A percentile compares a stretch with the other conserved stretches of the same genome.
phyloP scores from a whole-genome alignment of 1,140 invertebrate genomes.

The Archegozetes longisetosus region DNA sequence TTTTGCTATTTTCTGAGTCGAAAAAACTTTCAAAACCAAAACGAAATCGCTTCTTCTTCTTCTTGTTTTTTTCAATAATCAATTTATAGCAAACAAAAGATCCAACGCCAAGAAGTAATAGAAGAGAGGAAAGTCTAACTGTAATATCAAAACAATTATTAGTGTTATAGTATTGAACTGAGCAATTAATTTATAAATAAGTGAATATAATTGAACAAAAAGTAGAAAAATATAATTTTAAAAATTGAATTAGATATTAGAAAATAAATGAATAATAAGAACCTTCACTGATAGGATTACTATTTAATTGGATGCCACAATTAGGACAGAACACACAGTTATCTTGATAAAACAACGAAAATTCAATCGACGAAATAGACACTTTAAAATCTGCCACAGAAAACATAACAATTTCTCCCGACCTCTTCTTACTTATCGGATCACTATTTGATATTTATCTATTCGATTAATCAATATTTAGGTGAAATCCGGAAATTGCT shows the following conservation, averaged over 20 bases:
- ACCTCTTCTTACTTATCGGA: neutral
- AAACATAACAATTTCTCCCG: neutral
- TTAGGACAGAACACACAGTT: neutral
- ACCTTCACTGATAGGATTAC: slow-evolving; percentile 1
- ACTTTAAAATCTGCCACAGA: neutral
- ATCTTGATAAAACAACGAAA: slow-evolving; percentile 3
- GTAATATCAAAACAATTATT: slow-evolving; percentile 12
- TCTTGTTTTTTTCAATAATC: slow-evolving; percentile 1
- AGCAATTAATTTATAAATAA: neutral
- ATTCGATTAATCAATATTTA: neutral
- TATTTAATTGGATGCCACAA: neutral
- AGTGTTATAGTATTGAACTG: neutral
- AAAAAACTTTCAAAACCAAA: neutral
- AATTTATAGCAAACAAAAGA: slow-evolving; percentile 27
- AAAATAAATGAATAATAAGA: neutral
- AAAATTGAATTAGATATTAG: neutral
- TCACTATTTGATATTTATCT: neutral
- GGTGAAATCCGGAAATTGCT: too few relatives aligned
- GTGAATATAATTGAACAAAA: neutral
- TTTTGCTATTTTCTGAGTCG: neutral
- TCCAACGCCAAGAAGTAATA: slow-evolving; percentile 27
- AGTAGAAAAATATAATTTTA: neutral
- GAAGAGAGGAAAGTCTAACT: slow-evolving; percentile 26
- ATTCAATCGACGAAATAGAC: slow-evolving; percentile 4
- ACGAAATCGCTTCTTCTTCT: neutral